Evolutionary conservation across 2,888 invertebrate genomes (phyloP), one percentile per base, ranked within the genome.

Genomic region (Drosophila testacea): DNA sequence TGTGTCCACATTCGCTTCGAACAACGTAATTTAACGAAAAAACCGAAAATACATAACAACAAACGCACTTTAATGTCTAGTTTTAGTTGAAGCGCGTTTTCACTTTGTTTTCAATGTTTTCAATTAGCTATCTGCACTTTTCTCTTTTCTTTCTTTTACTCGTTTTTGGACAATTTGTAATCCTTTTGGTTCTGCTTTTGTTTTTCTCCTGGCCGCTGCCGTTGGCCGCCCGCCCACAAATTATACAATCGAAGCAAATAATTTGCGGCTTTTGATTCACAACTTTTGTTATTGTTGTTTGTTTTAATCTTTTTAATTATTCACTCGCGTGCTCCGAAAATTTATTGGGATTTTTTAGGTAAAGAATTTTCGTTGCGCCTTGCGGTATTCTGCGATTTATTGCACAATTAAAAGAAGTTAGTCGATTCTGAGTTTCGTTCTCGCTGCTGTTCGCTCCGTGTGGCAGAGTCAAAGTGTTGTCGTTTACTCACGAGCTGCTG

Each of bases 401-500:
- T 77, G 72, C 86, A 77, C 77, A 83, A 80, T 74, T 80, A 38
- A 34, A 41, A 38, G 36, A 39, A n/a, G 47, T 38, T 38, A 38
- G 42, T 63, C 57, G 62, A 52, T 51, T 50, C 41, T 48, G 38
- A 36, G 28, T 55, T 68, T 72, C 59, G 55, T 44, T 36, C 66
- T 69, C 54, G 63, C 67, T 72, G 65, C 77, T 84, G 67, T 70
- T 73, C 79, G 83, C 77, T 85, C 73, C 90, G 88, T 90, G 91
- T 88, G 85, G 77, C 83, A 78, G 86, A 89, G 90, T 89, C 91
- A 84, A 89, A 89, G 91, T 91, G 87, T 91, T 89, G 81, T 81
- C 89, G 89, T 91, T 91, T 84, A 90, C 91, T 91, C 90, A 83
- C 72, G 85, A 85, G 83, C 88, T 83, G 81, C 86, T 76, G 77